These are phyloP conservation scores for Rapana venosa DNA, from an alignment of 2,888 invertebrate genomes.

Conservation along the genomic window DNA sequence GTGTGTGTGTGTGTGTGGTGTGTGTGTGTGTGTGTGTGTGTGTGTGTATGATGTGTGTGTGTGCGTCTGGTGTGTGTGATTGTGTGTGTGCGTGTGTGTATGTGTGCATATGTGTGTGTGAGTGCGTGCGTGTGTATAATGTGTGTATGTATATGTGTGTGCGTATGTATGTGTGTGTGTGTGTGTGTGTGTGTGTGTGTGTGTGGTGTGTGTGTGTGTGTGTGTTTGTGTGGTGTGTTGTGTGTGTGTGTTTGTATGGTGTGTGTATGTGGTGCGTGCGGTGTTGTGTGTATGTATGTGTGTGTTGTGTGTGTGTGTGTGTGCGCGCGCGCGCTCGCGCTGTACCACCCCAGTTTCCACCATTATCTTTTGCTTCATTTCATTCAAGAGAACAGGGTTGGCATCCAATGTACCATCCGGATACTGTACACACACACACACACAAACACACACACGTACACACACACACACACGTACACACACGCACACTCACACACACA, in stretches of 20 bases:
- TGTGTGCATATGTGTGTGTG: background rate
- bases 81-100: background rate
- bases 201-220: background rate
- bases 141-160: background rate
- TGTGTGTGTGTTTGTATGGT: background rate
- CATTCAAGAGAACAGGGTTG: background rate
- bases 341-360: background rate
- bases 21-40: background rate
- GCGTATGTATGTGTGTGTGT: background rate
- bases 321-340: background rate
- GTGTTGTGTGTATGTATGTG: background rate
- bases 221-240: background rate
- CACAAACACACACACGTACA: conserved; percentile 13
- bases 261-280: background rate
- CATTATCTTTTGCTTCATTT: background rate
- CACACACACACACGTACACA: conserved; percentile 18
- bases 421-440: background rate
- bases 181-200: conserved; percentile 1
- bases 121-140: background rate
- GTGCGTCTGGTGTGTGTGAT: background rate
- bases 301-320: background rate
- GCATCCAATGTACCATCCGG: background rate
- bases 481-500: background rate
- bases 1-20: conserved; percentile 1
- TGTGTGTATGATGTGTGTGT: background rate